Base-by-base conservation (phyloP, 2,113 vertebrate genomes). In the Gallinago paraguaiae region DNA sequence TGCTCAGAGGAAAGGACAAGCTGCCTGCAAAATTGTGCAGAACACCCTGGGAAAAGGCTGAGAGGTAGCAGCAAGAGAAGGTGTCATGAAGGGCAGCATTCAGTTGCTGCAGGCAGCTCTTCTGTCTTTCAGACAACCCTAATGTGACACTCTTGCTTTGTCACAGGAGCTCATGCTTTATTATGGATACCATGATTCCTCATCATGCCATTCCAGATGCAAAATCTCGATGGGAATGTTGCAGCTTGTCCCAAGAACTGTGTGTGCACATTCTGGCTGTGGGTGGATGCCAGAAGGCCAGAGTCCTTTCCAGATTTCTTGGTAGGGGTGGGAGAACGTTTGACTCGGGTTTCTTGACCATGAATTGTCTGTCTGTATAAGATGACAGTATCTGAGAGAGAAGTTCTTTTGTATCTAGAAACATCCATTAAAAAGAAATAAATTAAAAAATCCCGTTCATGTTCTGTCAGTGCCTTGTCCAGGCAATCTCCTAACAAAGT, bases 61-160 rank as follows among this genome's bases (percentile, higher is more conserved):
- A 80, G 57, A 75, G 19, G 8, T n/a, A 69, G 2, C n/a, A 79
- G 45, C n/a, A 77, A 33, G 41, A 87, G 37, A 57, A 28, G 13
- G 35, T 41, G 17, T 72, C 37, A 24, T 18, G 19, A 70, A 83
- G 41, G 45, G 28, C 2, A 0, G 3, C 30, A 17, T 60, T 78
- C 19, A 54, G 35, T 51, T 0, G 0, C 65, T 85, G 74, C 50
- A 71, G 7, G 25, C 33, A 78, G 20, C 11, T 7, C n/a, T 72
- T n/a, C 50, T 80, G 18, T 74, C 41, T 70, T 65, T 77, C n/a
- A 74, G 3, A 45, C 17, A 69, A 5, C 23, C 11, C 6, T 0
- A 0, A 4, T 39, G 17, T 51, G 20, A 28, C 19, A 8, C 20
- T 35, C 10, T 33, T 65, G 35, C 53, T 68, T 74, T 88, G 51